Evolutionary conservation across 1,140 invertebrate species (phyloP).

Genomic region (Macrobrachium rosenbergii): DNA sequence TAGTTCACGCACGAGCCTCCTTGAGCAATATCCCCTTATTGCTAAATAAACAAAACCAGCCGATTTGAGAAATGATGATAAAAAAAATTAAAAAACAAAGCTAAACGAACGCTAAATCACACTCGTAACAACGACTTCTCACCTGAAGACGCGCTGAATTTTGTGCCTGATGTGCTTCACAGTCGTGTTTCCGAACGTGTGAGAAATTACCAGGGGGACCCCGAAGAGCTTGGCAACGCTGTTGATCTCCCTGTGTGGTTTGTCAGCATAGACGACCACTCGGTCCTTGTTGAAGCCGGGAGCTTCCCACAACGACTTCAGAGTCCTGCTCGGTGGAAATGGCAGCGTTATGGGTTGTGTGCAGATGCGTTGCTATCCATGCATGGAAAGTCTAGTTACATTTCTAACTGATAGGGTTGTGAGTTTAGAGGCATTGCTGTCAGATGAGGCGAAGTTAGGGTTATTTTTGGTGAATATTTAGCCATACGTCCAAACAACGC

Average conservation of each 20-base stretch:
- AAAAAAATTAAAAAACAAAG: neutral
- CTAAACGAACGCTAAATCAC: neutral
- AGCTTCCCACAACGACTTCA: conserved; percentile 61
- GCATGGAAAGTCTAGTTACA: too few species aligned
- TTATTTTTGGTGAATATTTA: neutral
- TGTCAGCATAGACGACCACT: conserved; percentile 43
- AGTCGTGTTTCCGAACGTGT: neutral
- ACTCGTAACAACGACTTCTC: neutral
- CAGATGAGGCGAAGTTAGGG: neutral
- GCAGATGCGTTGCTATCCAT: too few species aligned
- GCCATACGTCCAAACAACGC: too few species aligned
- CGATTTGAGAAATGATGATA: neutral
- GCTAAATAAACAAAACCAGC: too few species aligned
- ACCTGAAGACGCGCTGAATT: conserved; percentile 58
- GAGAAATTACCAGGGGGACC: conserved; percentile 30
- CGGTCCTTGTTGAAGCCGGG: conserved; percentile 43
- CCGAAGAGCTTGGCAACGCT: conserved; percentile 59
- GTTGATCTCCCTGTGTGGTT: conserved; percentile 34
- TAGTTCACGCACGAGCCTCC: too few species aligned
- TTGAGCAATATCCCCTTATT: too few species aligned
- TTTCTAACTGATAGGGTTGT: too few species aligned
- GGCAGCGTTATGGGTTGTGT: too few species aligned
- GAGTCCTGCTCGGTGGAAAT: conserved; percentile 37
- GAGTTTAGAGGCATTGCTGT: too few species aligned
- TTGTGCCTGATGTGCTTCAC: conserved; percentile 51